Base-by-base conservation (phyloP, 2,797 vertebrate species). In the Petrocephalus schoutedeni region DNA sequence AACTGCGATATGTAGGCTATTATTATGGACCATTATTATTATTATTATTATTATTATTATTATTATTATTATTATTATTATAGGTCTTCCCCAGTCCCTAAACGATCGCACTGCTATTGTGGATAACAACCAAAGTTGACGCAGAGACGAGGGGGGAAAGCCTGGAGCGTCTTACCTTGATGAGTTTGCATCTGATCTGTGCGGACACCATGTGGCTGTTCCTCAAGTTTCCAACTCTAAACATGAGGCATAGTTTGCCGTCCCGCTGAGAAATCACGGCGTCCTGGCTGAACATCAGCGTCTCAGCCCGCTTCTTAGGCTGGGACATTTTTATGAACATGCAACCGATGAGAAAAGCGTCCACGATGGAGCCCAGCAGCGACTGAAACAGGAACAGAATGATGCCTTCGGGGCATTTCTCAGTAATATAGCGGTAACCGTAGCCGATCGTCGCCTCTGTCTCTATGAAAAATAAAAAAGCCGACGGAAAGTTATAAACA, bases 311-410 rank as follows among this genome's bases (percentile, higher is more conserved):
- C 85, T 98, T 98, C 94, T 98, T 98, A 12, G 97, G 97, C 74
- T 98, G 97, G 16, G 97, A 98, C 97, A 98, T 98, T 92, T 98
- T 98, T 87, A 98, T 98, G 94, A 98, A 98, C 97, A 98, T 98
- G 93, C 97, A 98, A 87, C 97, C 97, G 89, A 98, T 97, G 90
- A 98, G 96, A 88, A 98, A 98, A 0, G 97, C 97, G 53, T 98
- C 97, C 83, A 98, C 97, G 0, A 98, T 96, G 90, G 97, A 98
- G 89, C 97, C 97, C 90, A 98, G 91, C 86, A 98, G 93, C 1
- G 97, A 98, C 93, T 98, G 97, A 94, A 98, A 98, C 88, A 98
- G 92, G 93, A 98, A 98, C 10, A 98, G 96, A 89, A 97, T 96
- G 88, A 98, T 98, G 88, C 97, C 97, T 88, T 98, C 97, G 0